Percentiles rank a stretch among this genome's conserved stretches.
These are phyloP conservation scores for Dendrocincla tyrannina DNA, from an alignment of 2,797 vertebrate genomes.

Conservation along the genomic window DNA sequence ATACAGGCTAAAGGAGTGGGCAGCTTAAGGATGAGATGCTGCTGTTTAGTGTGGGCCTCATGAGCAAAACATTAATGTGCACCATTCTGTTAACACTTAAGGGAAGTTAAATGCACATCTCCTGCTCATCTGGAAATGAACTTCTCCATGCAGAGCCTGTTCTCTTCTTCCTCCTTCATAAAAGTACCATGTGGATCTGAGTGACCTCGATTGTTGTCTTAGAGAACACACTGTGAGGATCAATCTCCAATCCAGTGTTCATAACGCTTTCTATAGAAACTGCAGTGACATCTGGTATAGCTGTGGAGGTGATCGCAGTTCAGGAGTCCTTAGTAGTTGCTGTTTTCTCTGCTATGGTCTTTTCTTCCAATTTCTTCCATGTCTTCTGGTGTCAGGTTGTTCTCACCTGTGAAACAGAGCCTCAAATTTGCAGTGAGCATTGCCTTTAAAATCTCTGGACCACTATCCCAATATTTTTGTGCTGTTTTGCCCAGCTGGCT, in stretches of 20 bases:
- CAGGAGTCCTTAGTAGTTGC: background rate
- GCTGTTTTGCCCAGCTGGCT: background rate
- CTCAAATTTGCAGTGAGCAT: background rate
- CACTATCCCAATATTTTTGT: background rate
- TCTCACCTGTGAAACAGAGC: background rate
- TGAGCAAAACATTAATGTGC: background rate
- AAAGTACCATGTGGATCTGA: background rate
- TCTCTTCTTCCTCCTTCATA: background rate
- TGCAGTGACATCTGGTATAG: background rate
- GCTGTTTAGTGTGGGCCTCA: background rate
- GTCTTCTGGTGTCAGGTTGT: background rate
- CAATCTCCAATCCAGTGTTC: background rate
- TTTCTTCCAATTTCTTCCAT: background rate
- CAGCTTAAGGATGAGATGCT: background rate
- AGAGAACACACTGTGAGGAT: background rate
- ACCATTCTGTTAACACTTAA: background rate
- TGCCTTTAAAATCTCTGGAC: background rate
- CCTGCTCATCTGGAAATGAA: background rate
- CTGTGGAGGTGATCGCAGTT: accelerated
- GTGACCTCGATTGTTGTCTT: background rate
- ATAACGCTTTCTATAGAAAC: background rate
- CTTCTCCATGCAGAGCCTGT: background rate
- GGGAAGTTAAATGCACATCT: background rate
- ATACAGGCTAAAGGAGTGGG: background rate
- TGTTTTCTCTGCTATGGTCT: background rate